Evolutionary conservation across 1,140 invertebrate species (phyloP).

Genomic region (Dinothrombium tinctorium): DNA sequence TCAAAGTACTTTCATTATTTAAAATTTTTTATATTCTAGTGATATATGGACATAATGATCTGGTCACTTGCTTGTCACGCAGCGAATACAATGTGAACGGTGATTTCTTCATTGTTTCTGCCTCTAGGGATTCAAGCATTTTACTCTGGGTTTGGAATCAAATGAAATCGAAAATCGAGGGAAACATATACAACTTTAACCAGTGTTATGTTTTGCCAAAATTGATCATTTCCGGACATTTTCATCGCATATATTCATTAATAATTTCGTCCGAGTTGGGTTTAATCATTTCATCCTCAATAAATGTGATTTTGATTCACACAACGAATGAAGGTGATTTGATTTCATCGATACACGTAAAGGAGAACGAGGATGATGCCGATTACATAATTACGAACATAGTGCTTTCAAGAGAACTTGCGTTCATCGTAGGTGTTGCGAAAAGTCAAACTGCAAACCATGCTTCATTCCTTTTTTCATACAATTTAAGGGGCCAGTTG

Average conservation of each 20-base stretch:
- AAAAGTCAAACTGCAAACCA: background rate
- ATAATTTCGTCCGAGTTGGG: constrained; percentile 92
- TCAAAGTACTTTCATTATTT: too few species aligned
- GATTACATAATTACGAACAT: constrained; percentile 11
- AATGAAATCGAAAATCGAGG: constrained; percentile 10
- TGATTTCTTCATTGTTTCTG: constrained; percentile 94
- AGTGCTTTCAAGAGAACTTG: constrained; percentile 9
- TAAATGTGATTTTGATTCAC: constrained; percentile 11
- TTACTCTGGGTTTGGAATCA: constrained; percentile 97
- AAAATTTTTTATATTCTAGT: too few species aligned
- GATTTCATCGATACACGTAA: constrained; percentile 9
- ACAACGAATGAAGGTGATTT: constrained; percentile 11
- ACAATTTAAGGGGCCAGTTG: constrained; percentile 10
- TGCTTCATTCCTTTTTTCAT: constrained; percentile 7
- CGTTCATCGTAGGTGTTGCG: constrained; percentile 12
- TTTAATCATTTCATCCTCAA: constrained; percentile 65
- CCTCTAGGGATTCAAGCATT: constrained; percentile 89
- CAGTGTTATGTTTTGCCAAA: constrained; percentile 31
- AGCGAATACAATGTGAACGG: constrained; percentile 96
- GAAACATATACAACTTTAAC: constrained; percentile 39
- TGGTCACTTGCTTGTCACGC: constrained; percentile 83
- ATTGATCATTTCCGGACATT: constrained; percentile 87
- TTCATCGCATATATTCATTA: constrained; percentile 75
- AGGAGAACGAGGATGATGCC: constrained; percentile 1
- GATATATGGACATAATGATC: constrained; percentile 92